phyloP scores from a whole-genome alignment of 2,113 vertebrate species.

The Corvus cornix region DNA sequence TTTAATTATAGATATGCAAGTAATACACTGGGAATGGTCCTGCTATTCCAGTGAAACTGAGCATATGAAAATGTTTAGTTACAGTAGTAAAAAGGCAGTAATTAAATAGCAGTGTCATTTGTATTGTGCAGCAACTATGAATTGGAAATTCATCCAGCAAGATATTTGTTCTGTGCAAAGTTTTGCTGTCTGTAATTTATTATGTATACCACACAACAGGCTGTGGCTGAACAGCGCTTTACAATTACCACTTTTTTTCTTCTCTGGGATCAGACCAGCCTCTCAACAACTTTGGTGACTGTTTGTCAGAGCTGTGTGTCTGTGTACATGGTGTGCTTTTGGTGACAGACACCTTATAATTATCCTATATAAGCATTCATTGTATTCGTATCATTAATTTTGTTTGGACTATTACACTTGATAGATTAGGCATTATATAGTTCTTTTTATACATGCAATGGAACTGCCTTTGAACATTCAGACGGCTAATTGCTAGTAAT shows the following conservation, averaged over 20 bases:
- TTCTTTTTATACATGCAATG: conserved; percentile 80
- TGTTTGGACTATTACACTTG: conserved; percentile 82
- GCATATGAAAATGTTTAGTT: conserved; percentile 80
- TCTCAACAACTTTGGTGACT: conserved; percentile 58
- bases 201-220: not conserved
- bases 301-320: conserved; percentile 44
- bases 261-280: conserved; percentile 11
- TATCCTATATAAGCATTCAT: conserved; percentile 76
- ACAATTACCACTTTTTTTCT: conserved; percentile 27
- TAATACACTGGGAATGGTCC: conserved; percentile 79
- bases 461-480: conserved; percentile 85
- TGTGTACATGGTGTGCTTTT: conserved; percentile 44
- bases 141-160: conserved; percentile 48
- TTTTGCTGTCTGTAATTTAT: conserved; percentile 53
- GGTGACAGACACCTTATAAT: conserved; percentile 79
- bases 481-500: conserved; percentile 85
- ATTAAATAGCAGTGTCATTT: conserved; percentile 76
- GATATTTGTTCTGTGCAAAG: conserved; percentile 43
- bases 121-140: conserved; percentile 51
- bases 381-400: conserved; percentile 81
- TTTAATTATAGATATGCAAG: conserved; percentile 81
- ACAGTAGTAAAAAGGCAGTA: conserved; percentile 76
- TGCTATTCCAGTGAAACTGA: conserved; percentile 77
- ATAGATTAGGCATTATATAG: conserved; percentile 84
- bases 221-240: conserved; percentile 10